Evolutionary conservation across 2,113 vertebrate genomes (phyloP), one percentile per base, ranked within the genome.

Genomic region (Chrysochloris asiatica): DNA sequence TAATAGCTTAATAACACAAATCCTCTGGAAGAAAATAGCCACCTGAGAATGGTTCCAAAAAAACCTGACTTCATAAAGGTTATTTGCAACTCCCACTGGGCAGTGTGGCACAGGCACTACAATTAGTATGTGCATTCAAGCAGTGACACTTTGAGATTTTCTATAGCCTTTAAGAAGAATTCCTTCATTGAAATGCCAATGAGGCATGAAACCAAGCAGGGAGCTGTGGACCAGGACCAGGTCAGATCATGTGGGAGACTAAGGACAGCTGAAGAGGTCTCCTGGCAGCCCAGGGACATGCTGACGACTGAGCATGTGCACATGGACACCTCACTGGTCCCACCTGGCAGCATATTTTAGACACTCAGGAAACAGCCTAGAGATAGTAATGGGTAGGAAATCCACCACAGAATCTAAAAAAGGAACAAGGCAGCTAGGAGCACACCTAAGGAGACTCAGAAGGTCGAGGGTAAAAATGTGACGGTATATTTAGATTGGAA

Each of bases 161-260:
- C 83, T 78, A 38, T 19, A 82, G 79, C 83, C 63, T 86, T 47
- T 71, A 75, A 89, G 85, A 92, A 22, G 83, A 93, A 83, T 94
- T 95, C 81, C 95, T 93, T 95, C 92, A 95, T 0, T 96, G 84
- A 92, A 95, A 92, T 89, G 83, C 90, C 93, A 96, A 89, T 86
- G 83, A 86, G 93, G 92, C 96, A 81, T 87, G 94, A 95, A 90
- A 93, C 91, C 89, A 67, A 86, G 84, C 83, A 82, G 83, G 76
- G 48, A 83, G 79, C 91, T 92, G 1, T 89, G 86, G 88, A 86
- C 76, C 90, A 80, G 92, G 73, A 78, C 48, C 86, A 73, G 81
- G 75, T 52, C 82, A 69, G 73, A 81, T 77, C 85, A 89, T 11
- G 7, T 80, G 88, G 47, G 73, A 33, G 21, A 65, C 77, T 43